Evolutionary conservation across 2,888 invertebrate genomes (phyloP), one percentile per base, ranked within the genome.

Genomic region (Lithodes maja): DNA sequence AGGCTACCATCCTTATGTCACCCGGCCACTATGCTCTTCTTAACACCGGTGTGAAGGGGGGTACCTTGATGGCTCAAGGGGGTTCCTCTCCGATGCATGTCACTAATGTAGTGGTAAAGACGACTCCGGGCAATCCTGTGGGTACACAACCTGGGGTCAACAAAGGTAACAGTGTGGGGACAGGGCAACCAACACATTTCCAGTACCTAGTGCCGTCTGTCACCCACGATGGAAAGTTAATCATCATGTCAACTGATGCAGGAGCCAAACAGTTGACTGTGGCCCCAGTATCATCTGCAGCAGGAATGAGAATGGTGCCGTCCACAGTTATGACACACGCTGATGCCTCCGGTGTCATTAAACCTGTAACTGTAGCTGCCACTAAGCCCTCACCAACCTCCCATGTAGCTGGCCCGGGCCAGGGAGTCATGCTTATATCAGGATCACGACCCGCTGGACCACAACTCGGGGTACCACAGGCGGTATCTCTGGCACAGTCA

Each of bases 171-270:
- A 77, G 83, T 17, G 75, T 68, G 15, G 90, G 83, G 15, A 71
- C 88, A 12, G 79, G 87, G 52, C 90, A 90, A 12, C 90, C 91
- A 9, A 91, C 90, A 68, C 91, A 90, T 54, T 87, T 92, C 53
- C 92, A 92, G 83, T 92, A 92, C 81, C 86, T 92, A 9, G 92
- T 92, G 78, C 91, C 92, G 7, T 92, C 91, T n/a, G 71, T 92
- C 52, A 90, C 91, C 7, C 90, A 85, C 3, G 92, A 92, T 82
- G 92, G 92, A 12, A 92, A 92, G 84, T 79, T 91, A 49, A 89
- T 91, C 53, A 80, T 89, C 61, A 89, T 90, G 78, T 87, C 91
- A 55, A 86, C 89, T 53, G 89, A 87, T 77, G 82, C 81, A 9
- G 52, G 77, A n/a, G 88, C 87, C 74, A 83, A 90, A n/a, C 86